Base-by-base conservation (phyloP, 2,797 vertebrate genomes). In the Pogoniulus pusillus region DNA sequence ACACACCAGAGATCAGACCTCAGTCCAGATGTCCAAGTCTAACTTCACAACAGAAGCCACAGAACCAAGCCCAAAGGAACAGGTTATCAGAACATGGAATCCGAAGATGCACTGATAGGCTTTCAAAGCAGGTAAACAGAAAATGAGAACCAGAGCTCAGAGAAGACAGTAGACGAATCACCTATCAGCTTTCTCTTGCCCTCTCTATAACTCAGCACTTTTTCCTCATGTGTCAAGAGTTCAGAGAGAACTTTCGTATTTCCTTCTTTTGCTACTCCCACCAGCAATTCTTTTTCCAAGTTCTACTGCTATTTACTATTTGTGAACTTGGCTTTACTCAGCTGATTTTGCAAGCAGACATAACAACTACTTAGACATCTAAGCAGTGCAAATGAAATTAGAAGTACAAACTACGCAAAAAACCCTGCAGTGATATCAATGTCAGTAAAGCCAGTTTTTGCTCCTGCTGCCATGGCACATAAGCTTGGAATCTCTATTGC, bases 311-410 rank as follows among this genome's bases (percentile, higher is more conserved):
- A 77, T 49, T 80, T 68, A 73, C 1, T 60, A 78, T 27, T 64
- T 63, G 57, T 19, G 39, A 87, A 89, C 30, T 86, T 69, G 51
- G 45, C 49, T 93, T 73, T 29, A 85, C 16, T 32, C 80, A 58
- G 87, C 2, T 71, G 62, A 89, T 88, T 93, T 68, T 79, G 55
- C 47, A 93, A 82, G 81, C 49, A 76, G 43, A 57, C 66, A 76
- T 79, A 83, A 70, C 12, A 70, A 82, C n/a, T n/a, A n/a, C n/a
- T 82, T 83, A 70, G 66, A 81, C 41, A 85, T 47, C 24, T 58
- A 88, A 72, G 30, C 29, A 54, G 5, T 30, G 39, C 27, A 76
- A 79, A 58, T 63, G 4, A 78, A 92, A 72, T 70, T 39, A 63
- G 79, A 90, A 84, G 68, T 20, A 74, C 0, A 3, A 74, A 80